Percentiles rank a stretch among this genome's conserved stretches.
Conservation (phyloP, 1,140 invertebrate species). For the Homalodisca vitripennis region DNA sequence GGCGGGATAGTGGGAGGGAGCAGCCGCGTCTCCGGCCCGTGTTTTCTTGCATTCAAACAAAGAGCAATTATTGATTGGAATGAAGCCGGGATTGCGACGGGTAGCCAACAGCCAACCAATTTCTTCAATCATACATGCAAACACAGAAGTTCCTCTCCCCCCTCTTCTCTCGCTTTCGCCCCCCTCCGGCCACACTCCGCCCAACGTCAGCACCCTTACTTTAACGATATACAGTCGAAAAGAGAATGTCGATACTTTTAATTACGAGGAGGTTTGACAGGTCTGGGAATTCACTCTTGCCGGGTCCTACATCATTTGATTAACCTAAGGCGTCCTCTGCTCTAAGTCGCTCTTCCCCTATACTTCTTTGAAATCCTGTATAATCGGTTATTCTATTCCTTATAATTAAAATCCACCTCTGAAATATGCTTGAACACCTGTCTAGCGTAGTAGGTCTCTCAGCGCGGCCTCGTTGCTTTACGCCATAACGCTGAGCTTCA, state of each 20-base stretch:
- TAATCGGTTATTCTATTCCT: no score
- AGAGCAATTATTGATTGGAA: constrained; percentile 23
- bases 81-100: background rate
- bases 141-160: background rate
- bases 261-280: constrained; percentile 5
- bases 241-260: constrained; percentile 23
- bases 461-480: no score
- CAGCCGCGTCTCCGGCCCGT: constrained; percentile 9
- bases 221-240: background rate
- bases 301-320: no score
- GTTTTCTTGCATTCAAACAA: constrained; percentile 26
- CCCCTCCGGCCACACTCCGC: background rate
- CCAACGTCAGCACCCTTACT: background rate
- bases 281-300: no score
- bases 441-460: no score
- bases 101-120: constrained; percentile 7
- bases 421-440: no score
- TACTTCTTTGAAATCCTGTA: no score
- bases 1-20: background rate
- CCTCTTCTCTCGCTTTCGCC: background rate
- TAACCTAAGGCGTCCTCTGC: no score
- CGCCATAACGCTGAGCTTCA: no score
- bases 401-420: no score
- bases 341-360: no score
- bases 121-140: constrained; percentile 27